Conservation (phyloP, 2,113 vertebrate species). For the Scopus umbretta region DNA sequence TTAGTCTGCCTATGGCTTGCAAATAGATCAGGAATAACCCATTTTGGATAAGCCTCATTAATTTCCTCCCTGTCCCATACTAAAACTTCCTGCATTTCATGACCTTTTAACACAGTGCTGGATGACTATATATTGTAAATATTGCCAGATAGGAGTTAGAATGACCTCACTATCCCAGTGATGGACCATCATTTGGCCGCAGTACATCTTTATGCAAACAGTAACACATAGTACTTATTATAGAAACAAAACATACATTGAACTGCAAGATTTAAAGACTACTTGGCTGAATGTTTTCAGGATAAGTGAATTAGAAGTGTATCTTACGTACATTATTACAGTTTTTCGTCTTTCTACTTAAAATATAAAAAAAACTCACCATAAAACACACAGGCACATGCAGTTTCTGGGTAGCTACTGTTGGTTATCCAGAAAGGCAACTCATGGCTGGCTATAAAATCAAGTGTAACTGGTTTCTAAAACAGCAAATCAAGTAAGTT, state of each 20-base stretch:
- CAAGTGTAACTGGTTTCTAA: neutral
- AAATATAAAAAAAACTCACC: too few species aligned
- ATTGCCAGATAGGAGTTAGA: neutral
- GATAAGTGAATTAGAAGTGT: neutral
- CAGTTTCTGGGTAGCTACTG: neutral
- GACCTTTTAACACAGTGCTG: neutral
- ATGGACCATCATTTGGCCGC: neutral
- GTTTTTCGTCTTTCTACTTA: neutral
- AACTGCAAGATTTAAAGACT: neutral
- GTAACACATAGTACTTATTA: neutral
- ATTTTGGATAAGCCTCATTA: neutral
- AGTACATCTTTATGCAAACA: neutral
- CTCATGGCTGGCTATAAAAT: neutral
- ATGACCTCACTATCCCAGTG: neutral
- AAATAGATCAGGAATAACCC: neutral
- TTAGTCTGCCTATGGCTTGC: neutral
- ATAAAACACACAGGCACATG: neutral
- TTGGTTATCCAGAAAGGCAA: neutral
- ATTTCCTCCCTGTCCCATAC: neutral
- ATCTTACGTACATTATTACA: neutral
- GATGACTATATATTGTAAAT: neutral
- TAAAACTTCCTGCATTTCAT: neutral
- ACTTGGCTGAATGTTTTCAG: neutral
- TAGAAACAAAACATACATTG: neutral
- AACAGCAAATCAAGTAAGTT: neutral